Conservation (phyloP, 2,888 invertebrate genomes). For the Eupithecia inturbata region DNA sequence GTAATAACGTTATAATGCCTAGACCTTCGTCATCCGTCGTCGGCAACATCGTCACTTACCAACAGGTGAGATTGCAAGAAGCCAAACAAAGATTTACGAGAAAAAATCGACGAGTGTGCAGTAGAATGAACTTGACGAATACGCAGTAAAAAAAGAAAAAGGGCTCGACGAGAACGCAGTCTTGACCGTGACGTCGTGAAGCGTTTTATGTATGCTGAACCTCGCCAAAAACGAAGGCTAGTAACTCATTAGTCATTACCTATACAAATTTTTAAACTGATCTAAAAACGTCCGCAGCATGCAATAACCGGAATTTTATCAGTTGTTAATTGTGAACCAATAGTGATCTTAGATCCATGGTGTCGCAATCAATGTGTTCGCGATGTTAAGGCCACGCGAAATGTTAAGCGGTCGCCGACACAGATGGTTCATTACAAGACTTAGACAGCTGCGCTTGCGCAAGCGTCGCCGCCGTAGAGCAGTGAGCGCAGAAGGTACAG, state of each 20-base stretch:
- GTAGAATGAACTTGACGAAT: too few species aligned
- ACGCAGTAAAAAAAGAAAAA: too few species aligned
- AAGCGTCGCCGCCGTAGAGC: slow-evolving; percentile 49
- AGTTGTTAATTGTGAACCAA: slow-evolving; percentile 33
- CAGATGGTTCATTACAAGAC: slow-evolving; percentile 64
- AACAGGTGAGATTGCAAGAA: too few species aligned
- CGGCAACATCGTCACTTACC: too few species aligned
- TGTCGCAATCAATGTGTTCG: slow-evolving; percentile 62
- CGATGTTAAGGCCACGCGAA: slow-evolving; percentile 69
- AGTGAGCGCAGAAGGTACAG: slow-evolving; percentile 31
- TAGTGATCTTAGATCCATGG: slow-evolving; percentile 55
- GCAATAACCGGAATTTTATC: slow-evolving; percentile 8
- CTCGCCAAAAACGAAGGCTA: neutral
- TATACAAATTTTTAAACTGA: slow-evolving; percentile 5
- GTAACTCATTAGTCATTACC: too few species aligned
- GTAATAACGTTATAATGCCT: too few species aligned
- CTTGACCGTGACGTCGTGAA: too few species aligned
- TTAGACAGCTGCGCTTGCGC: slow-evolving; percentile 50
- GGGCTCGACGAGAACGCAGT: too few species aligned
- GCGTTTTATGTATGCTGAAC: too few species aligned
- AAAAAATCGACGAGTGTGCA: too few species aligned
- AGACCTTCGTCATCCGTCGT: too few species aligned
- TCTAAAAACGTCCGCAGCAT: neutral
- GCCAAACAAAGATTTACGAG: too few species aligned
- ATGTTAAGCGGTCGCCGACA: slow-evolving; percentile 75